phyloP scores from a whole-genome alignment of 2,888 invertebrate genomes.

The Microctonus brassicae region DNA sequence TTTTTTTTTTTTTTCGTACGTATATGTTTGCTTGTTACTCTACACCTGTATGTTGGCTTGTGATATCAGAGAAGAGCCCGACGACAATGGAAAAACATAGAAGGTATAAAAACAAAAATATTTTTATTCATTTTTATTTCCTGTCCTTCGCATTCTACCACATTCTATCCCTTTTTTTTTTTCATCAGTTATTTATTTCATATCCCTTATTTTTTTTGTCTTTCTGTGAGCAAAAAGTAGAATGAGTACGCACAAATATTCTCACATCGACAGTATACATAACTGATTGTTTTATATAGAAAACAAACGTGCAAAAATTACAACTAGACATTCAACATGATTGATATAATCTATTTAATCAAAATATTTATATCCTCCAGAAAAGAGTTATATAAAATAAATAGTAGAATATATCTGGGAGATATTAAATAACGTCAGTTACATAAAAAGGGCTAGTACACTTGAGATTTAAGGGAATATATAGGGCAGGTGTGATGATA shows the following conservation, averaged over 20 bases:
- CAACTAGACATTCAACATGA: too few species aligned
- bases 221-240: too few species aligned
- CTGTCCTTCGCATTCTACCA: not conserved
- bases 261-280: too few species aligned
- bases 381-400: too few species aligned
- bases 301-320: too few species aligned
- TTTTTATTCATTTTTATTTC: too few species aligned
- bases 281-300: too few species aligned
- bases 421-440: too few species aligned
- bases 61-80: constrained; percentile 12
- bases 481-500: constrained; percentile 10
- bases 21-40: not conserved
- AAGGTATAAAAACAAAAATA: not conserved
- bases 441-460: too few species aligned
- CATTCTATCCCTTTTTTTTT: not conserved
- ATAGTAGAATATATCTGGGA: not conserved
- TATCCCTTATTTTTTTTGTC: not conserved
- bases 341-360: too few species aligned
- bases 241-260: too few species aligned
- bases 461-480: constrained; percentile 12
- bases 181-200: not conserved
- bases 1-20: constrained; percentile 1
- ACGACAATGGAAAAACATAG: not conserved
- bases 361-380: too few species aligned
- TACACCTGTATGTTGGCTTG: constrained; percentile 11